A percentile compares a stretch with the other conserved stretches of the same genome.
Evolutionary conservation across 2,888 invertebrate species (phyloP).

Genomic region (Lithophane socia): DNA sequence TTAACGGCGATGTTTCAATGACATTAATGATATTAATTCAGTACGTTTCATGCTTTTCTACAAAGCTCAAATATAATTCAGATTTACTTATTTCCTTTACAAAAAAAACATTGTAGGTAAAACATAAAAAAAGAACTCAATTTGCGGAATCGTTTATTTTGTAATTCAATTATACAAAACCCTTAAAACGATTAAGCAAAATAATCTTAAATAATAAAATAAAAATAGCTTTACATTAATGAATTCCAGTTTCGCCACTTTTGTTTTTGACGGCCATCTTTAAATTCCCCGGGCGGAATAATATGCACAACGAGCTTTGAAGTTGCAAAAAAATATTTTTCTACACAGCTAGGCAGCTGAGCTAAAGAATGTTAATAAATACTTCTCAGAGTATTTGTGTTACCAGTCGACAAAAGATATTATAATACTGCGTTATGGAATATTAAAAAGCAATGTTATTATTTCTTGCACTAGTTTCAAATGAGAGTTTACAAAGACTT

Average conservation of each 20-base stretch:
- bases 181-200: neutral
- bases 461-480: slow-evolving; percentile 16
- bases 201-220: slow-evolving; percentile 1
- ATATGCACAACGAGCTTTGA: slow-evolving; percentile 43
- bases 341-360: slow-evolving; percentile 22
- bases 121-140: neutral
- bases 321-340: slow-evolving; percentile 31
- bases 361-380: slow-evolving; percentile 56
- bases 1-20: slow-evolving; percentile 16
- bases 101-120: neutral
- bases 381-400: slow-evolving; percentile 39
- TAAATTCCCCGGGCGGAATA: slow-evolving; percentile 31
- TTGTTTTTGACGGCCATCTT: slow-evolving; percentile 49
- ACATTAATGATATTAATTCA: slow-evolving; percentile 24
- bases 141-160: neutral
- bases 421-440: slow-evolving; percentile 25
- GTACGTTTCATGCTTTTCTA: neutral
- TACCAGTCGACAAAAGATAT: slow-evolving; percentile 39
- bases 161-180: neutral
- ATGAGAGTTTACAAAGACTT: slow-evolving; percentile 14
- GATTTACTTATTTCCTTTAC: neutral
- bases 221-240: slow-evolving; percentile 9
- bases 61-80: neutral
- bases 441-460: slow-evolving; percentile 39
- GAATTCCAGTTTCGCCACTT: slow-evolving; percentile 22